Percentiles rank a stretch among this genome's conserved stretches.
phyloP scores from a whole-genome alignment of 2,888 invertebrate genomes.

The Halictus ligatus region DNA sequence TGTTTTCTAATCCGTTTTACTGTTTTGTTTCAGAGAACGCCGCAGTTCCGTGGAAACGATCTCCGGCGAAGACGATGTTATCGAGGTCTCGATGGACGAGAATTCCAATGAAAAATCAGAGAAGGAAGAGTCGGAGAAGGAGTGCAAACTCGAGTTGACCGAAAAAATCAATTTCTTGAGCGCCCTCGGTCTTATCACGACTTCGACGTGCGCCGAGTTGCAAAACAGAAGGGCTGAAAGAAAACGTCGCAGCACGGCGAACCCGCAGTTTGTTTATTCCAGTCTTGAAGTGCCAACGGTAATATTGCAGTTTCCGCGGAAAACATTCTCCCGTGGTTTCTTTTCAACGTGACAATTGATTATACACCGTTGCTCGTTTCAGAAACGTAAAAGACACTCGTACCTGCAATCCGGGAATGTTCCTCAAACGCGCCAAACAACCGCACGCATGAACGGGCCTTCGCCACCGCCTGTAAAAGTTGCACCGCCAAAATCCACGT shows the following conservation, averaged over 20 bases:
- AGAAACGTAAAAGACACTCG: slow-evolving; percentile 85
- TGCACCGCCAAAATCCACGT: slow-evolving; percentile 70
- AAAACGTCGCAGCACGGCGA: slow-evolving; percentile 86
- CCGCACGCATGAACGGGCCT: slow-evolving; percentile 79
- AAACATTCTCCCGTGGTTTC: too few species aligned
- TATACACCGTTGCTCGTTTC: slow-evolving; percentile 55
- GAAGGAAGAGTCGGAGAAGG: slow-evolving; percentile 62
- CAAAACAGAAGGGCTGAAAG: slow-evolving; percentile 86
- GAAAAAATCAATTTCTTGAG: slow-evolving; percentile 84
- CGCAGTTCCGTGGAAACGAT: slow-evolving; percentile 77
- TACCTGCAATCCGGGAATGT: slow-evolving; percentile 85
- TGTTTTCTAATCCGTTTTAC: too few species aligned
- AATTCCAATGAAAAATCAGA: slow-evolving; percentile 70
- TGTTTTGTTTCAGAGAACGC: slow-evolving; percentile 65
- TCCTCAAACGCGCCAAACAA: slow-evolving; percentile 85
- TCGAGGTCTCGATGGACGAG: slow-evolving; percentile 75
- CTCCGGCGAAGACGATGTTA: slow-evolving; percentile 78
- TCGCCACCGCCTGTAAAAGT: slow-evolving; percentile 78
- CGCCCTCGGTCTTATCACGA: slow-evolving; percentile 85
- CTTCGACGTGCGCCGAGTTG: slow-evolving; percentile 84
- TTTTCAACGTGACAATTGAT: not conserved
- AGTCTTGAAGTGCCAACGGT: slow-evolving; percentile 80
- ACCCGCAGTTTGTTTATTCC: slow-evolving; percentile 86
- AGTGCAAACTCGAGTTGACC: slow-evolving; percentile 52
- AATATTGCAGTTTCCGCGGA: slow-evolving; percentile 29